Percentiles rank a stretch among this genome's conserved stretches.
These are phyloP conservation scores for Leptoteleia sp. DNA, from an alignment of 1,140 invertebrate genomes.

Conservation along the genomic window DNA sequence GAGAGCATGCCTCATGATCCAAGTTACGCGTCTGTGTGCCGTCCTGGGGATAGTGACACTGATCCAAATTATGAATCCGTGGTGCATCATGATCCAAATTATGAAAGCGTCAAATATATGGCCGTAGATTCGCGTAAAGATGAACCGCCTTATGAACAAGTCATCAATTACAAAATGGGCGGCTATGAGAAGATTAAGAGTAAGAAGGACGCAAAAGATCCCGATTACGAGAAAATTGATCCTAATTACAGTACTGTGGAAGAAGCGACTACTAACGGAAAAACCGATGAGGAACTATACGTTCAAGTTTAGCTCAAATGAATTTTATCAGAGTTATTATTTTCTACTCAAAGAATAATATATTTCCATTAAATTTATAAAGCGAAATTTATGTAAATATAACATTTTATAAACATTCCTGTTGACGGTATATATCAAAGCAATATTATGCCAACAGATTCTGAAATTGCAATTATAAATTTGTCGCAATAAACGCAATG, in stretches of 20 bases:
- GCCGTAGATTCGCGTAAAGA: conserved; percentile 65
- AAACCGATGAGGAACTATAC: conserved; percentile 77
- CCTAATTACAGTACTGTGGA: conserved; percentile 62
- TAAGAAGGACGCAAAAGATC: conserved; percentile 55
- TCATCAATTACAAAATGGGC: conserved; percentile 70
- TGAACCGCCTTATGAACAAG: conserved; percentile 80
- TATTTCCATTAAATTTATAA: conserved; percentile 34
- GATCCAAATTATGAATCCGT: conserved; percentile 88
- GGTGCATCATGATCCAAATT: conserved; percentile 80
- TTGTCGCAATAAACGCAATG: not conserved
- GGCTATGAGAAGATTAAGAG: conserved; percentile 74
- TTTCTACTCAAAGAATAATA: conserved; percentile 47
- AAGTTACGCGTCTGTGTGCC: conserved; percentile 82
- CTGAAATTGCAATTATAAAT: not conserved
- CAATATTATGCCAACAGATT: not conserved
- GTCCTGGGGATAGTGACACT: conserved; percentile 85
- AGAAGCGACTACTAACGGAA: conserved; percentile 61
- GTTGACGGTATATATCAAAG: conserved; percentile 30
- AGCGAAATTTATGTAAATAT: conserved; percentile 38
- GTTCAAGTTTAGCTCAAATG: conserved; percentile 73
- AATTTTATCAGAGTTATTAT: conserved; percentile 44
- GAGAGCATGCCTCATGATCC: conserved; percentile 86
- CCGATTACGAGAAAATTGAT: conserved; percentile 74
- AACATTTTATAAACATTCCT: conserved; percentile 54
- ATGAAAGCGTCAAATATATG: conserved; percentile 81